Evolutionary conservation across 2,797 vertebrate genomes (phyloP).

Genomic region (Oophaga sylvatica): DNA sequence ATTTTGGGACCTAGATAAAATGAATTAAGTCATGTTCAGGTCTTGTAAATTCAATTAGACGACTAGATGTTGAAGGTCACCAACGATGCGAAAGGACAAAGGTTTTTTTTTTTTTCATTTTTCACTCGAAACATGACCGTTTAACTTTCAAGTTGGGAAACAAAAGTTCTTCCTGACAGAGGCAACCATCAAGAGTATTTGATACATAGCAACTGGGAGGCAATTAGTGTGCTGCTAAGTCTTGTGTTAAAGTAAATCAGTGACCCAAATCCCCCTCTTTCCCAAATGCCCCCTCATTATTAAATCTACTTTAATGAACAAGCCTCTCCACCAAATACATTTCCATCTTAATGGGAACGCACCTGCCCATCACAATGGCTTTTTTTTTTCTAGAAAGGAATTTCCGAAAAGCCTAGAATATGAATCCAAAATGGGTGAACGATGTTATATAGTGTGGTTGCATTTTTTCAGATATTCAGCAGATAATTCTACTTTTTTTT

Average conservation of each 20-base stretch:
- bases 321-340: constrained; percentile 61
- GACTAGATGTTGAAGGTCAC: not conserved
- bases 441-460: not conserved
- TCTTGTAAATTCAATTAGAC: not conserved
- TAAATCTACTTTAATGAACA: constrained; percentile 70
- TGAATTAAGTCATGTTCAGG: not conserved
- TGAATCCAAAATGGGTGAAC: constrained; percentile 13
- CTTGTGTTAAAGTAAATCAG: constrained; percentile 66
- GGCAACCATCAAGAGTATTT: constrained; percentile 39
- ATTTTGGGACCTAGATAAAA: not conserved
- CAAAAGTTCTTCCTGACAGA: constrained; percentile 48
- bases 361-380: constrained; percentile 65
- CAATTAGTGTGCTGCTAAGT: constrained; percentile 69
- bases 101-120: constrained; percentile 11
- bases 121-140: constrained; percentile 7
- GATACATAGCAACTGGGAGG: constrained; percentile 64
- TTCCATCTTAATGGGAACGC: constrained; percentile 58
- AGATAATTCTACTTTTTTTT: not conserved
- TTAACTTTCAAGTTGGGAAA: constrained; percentile 62
- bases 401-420: constrained; percentile 19
- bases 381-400: constrained; percentile 42
- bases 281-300: constrained; percentile 65
- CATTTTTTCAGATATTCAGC: not conserved
- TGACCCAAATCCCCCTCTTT: constrained; percentile 67
- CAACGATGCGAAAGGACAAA: not conserved